Conservation (phyloP, 2,888 invertebrate species). For the Xylota segnis region DNA sequence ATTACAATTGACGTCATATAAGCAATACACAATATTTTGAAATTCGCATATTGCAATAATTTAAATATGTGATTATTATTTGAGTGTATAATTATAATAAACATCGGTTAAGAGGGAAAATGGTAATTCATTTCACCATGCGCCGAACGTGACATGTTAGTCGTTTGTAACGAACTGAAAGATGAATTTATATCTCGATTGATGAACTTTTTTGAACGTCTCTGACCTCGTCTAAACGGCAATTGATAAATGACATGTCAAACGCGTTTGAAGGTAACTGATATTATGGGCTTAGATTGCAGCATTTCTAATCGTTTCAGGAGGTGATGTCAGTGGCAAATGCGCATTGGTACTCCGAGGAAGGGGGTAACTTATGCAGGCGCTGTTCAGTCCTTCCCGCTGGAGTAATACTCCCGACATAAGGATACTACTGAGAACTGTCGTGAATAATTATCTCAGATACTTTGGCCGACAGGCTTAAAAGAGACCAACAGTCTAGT, state of each 20-base stretch:
- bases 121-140: not conserved
- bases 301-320: not conserved
- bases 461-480: too few species aligned
- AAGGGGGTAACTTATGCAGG: too few species aligned
- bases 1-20: slow-evolving; percentile 9
- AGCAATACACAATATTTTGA: not conserved
- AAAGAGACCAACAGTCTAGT: too few species aligned
- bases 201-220: slow-evolving; percentile 22
- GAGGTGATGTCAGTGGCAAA: not conserved
- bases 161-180: not conserved
- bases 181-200: slow-evolving; percentile 9
- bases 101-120: not conserved
- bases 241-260: slow-evolving; percentile 28
- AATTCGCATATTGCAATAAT: slow-evolving; percentile 7
- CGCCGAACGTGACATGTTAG: not conserved
- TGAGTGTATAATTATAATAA: slow-evolving; percentile 8
- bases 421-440: too few species aligned
- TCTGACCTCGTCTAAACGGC: slow-evolving; percentile 17
- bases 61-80: slow-evolving; percentile 1
- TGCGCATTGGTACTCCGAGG: too few species aligned
- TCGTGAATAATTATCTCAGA: too few species aligned
- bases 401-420: too few species aligned
- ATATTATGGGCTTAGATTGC: not conserved
- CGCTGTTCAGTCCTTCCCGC: too few species aligned
- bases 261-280: slow-evolving; percentile 18